Evolutionary conservation across 2,888 invertebrate genomes (phyloP), one percentile per base, ranked within the genome.

Genomic region (Troides oblongomaculatus): DNA sequence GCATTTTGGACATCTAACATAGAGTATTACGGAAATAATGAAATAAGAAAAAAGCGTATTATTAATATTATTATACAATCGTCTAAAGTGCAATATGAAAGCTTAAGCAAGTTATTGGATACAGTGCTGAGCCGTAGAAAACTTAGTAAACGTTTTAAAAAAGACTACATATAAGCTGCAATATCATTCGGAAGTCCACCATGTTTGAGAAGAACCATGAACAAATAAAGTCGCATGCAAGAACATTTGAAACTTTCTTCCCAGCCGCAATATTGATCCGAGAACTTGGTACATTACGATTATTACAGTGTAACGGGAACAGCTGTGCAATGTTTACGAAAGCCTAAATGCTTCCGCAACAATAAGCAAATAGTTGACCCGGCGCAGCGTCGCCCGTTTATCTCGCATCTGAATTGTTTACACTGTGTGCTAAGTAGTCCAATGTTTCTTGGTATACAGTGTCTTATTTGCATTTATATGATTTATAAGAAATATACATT

Each of bases 351-450:
- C 62, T 58, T 62, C 61, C 50, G 53, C 56, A 56, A 58, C 69
- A 39, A 62, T 66, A 69, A 62, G 57, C 62, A 58, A 66, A 66
- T 69, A 66, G 66, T 69, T 61, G 64, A 66, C 65, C 65, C 58
- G 62, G 58, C 50, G 23, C 50, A 69, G 23, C 58, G 62, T 53
- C 58, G 62, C 62, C 39, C 65, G 62, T 62, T 62, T 62, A 66
- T 70, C 39, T 70, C 39, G 39, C 58, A 62, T 70, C 57, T 63
- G 66, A 17, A n/a, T 62, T 63, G 62, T 66, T 62, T 66, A 66
- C 50, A 46, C 68, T 56, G 43, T 53, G 53, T n/a, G 53, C 53
- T 53, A 53, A 53, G 53, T 53, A n/a, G 18, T 53, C 53, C 53
- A 53, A n/a, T n/a, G 53, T 6, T 53, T 53, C 53, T 53, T n/a